These are phyloP conservation scores for Akabosia matsudoensis DNA, from an alignment of 1,140 invertebrate genomes.

Conservation along the genomic window DNA sequence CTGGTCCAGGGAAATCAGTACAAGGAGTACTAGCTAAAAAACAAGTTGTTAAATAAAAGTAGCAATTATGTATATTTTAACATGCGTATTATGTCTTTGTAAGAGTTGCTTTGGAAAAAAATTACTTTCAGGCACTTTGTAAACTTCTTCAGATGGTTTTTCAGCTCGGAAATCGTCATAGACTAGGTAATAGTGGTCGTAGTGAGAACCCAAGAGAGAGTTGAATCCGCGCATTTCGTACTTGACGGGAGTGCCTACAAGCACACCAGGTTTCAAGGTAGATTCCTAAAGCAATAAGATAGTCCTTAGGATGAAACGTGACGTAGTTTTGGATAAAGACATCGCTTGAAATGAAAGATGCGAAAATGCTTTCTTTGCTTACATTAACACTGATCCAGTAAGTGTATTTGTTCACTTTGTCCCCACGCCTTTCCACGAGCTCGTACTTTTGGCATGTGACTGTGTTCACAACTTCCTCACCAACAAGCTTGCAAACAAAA, in stretches of 20 bases:
- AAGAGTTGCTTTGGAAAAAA: conserved; percentile 1
- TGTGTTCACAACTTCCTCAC: conserved; percentile 49
- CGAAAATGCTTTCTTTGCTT: too few relatives aligned
- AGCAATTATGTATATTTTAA: not conserved
- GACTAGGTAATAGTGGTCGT: conserved; percentile 88
- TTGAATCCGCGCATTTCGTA: conserved; percentile 72
- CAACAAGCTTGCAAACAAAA: too few relatives aligned
- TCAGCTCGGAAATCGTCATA: conserved; percentile 72
- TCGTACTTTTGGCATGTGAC: conserved; percentile 68
- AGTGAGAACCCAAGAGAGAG: conserved; percentile 86
- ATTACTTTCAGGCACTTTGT: conserved; percentile 63
- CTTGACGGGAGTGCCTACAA: conserved; percentile 52
- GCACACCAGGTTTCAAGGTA: conserved; percentile 36
- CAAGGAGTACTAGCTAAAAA: conserved; percentile 50
- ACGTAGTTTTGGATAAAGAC: too few relatives aligned
- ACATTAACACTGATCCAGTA: conserved; percentile 75
- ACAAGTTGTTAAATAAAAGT: not conserved
- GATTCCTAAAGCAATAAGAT: conserved; percentile 9
- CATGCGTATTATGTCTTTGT: not conserved
- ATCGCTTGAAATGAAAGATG: too few relatives aligned
- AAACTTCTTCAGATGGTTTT: conserved; percentile 65
- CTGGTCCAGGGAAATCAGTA: conserved; percentile 81
- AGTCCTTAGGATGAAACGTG: too few relatives aligned
- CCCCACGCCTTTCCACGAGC: conserved; percentile 62
- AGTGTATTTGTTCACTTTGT: conserved; percentile 83